Evolutionary conservation across 1,140 invertebrate species (phyloP).

Genomic region (Heliconius eleuchia): DNA sequence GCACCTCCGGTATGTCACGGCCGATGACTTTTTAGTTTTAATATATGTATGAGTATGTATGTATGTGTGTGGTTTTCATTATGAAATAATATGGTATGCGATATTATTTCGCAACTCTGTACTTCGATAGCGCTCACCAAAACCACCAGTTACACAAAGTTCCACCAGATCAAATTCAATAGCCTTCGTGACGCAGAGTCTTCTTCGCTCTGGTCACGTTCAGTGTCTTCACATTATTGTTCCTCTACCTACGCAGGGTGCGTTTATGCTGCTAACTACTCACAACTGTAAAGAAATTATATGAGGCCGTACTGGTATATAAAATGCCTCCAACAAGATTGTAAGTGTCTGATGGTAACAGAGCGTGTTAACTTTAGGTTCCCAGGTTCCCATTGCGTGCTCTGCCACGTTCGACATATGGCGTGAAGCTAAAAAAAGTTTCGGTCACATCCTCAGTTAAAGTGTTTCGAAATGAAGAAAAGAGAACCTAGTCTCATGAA

Average conservation of each 20-base stretch:
- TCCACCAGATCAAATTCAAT: not conserved
- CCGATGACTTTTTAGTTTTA: not conserved
- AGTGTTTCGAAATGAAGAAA: too few species aligned
- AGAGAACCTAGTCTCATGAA: too few species aligned
- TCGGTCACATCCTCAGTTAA: too few species aligned
- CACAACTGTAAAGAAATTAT: too few species aligned
- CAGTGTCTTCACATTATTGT: too few species aligned
- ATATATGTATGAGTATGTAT: too few species aligned
- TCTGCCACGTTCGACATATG: not conserved
- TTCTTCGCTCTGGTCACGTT: too few species aligned
- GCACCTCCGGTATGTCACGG: not conserved
- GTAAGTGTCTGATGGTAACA: not conserved
- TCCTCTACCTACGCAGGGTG: too few species aligned
- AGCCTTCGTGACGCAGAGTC: not conserved
- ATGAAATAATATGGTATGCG: not conserved
- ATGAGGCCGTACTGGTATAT: too few species aligned
- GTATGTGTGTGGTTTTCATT: not conserved
- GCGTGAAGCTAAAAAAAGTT: not conserved
- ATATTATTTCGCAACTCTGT: not conserved
- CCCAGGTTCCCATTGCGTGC: not conserved
- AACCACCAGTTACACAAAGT: not conserved
- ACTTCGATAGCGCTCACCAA: not conserved
- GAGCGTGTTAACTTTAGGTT: not conserved
- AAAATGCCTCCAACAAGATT: too few species aligned
- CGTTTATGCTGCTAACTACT: too few species aligned